Evolutionary conservation across 2,113 vertebrate species (phyloP), one percentile per base, ranked within the genome.

Genomic region (Craseonycteris thonglongyai): DNA sequence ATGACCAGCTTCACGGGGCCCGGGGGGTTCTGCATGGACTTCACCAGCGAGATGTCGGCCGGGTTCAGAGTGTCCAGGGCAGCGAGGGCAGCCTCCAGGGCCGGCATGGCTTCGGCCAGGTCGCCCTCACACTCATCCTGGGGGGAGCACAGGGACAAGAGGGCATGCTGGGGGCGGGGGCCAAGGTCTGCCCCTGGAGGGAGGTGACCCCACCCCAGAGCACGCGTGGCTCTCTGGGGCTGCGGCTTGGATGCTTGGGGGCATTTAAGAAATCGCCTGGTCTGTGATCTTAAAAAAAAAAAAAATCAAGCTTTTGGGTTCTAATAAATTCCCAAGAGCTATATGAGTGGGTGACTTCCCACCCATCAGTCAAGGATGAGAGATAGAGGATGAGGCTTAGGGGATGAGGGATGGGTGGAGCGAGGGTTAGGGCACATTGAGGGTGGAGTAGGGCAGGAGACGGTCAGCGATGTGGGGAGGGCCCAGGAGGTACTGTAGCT

Each of bases 61-160:
- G 99, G 99, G 93, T 99, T 99, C 96, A 99, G 96, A 0, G 99
- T 99, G 88, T 99, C 98, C 0, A 99, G 98, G 28, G 99, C 99
- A 24, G 98, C 93, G 1, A 99, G 98, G 0, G 99, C 99, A 30
- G 99, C 99, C 58, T 98, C 98, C 65, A 99, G 94, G 1, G 99
- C 99, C 8, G 99, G 99, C 99, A 99, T 98, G 4, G 99, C 99
- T 84, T 99, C 99, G 0, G 99, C 99, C 80, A 99, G 98, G 90
- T 99, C 99, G 79, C 98, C 99, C 96, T 99, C 99, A 84, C 99
- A 99, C 90, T 99, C 99, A 0, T 99, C 98, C 99, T 99, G 97
- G 42, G 82, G 96, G 89, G 65, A 92, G 35, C 42, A 84, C 3
- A 97, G 59, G 49, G 33, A 74, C 28, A 88, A 51, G 35, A 38